phyloP scores from a whole-genome alignment of 2,797 vertebrate genomes.

The Siniperca obscura region DNA sequence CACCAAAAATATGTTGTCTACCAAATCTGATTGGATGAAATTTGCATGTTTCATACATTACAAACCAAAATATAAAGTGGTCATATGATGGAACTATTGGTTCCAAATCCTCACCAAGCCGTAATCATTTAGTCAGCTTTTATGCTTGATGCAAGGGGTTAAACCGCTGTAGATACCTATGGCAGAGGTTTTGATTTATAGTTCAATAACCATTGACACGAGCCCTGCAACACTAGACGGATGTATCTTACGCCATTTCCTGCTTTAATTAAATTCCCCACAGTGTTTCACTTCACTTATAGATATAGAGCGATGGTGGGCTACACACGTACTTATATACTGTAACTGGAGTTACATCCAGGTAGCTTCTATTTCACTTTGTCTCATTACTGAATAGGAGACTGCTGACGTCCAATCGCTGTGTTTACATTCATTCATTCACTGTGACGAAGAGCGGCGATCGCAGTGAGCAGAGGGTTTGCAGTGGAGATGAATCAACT shows the following conservation, averaged over 20 bases:
- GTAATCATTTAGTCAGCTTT: neutral
- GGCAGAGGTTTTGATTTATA: neutral
- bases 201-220: neutral
- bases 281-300: neutral
- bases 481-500: neutral
- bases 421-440: neutral
- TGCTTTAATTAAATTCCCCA: too few species aligned
- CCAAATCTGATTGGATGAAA: neutral
- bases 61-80: neutral
- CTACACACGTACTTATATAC: neutral
- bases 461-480: neutral
- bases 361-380: too few species aligned
- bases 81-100: neutral
- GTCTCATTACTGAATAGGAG: neutral
- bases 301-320: neutral
- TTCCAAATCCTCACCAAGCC: neutral
- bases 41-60: neutral
- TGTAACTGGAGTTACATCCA: too few species aligned
- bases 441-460: too few species aligned
- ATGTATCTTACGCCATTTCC: neutral
- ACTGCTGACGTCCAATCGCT: neutral
- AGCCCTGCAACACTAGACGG: neutral
- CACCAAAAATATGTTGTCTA: neutral
- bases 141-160: neutral
- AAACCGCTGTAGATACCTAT: neutral